Base-by-base conservation (phyloP, 2,797 vertebrate genomes). In the Tenualosa thibaudeaui region DNA sequence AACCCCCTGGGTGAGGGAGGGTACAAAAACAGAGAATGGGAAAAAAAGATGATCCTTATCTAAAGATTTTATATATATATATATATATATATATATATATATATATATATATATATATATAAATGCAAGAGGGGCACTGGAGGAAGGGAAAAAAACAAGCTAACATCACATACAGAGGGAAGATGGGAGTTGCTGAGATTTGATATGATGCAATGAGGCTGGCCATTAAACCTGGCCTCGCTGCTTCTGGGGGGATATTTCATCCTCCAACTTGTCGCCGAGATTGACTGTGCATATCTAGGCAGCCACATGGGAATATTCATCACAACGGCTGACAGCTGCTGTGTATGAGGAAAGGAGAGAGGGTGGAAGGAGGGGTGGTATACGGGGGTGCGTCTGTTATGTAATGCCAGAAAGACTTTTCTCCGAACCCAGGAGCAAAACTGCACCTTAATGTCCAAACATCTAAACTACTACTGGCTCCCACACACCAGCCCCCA, bases 241-340 rank as follows among this genome's bases (percentile, higher is more conserved):
- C 19, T 17, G 71, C 40, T 19, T 22, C 71, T 3, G 68, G 71
- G 71, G 37, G 40, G 37, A 78, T 78, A 46, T 78, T 46, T 78
- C 37, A 43, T 78, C 71, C 43, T 43, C 71, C 37, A 78, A 46
- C 71, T 78, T 46, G 71, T 43, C 40, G 40, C 15, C 5, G 40
- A 43, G 71, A 78, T 78, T 78, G 71, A 78, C 19, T 46, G 40
- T 46, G 71, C 71, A 78, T 78, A 43, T 78, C 71, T 13, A 46
- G 71, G 15, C 40, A 78, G 71, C 40, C 71, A 17, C 71, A 22
- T 46, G 40, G 71, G 71, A 78, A 46, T 40, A 78, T 78, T 78
- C 46, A 78, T 78, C 43, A 43, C 5, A 8, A 46, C 0, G 19
- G 71, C 40, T 78, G 71, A 46, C 71, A 43, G 71, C 37, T 46